Conservation (phyloP, 2,113 vertebrate genomes). For the Antechinus flavipes region DNA sequence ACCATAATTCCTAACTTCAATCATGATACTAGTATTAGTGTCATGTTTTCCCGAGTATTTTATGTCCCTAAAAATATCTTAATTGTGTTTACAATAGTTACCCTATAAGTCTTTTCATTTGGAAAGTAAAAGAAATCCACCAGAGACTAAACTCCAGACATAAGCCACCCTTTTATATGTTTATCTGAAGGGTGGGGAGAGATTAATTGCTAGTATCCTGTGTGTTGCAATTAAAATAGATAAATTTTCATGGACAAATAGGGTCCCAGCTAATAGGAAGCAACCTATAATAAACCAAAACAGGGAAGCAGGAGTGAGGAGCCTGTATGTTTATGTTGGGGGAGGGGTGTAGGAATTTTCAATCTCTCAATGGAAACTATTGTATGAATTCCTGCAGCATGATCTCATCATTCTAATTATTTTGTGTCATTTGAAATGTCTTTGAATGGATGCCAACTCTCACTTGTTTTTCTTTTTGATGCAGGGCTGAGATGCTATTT, state of each 20-base stretch:
- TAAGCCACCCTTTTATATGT: slow-evolving; percentile 16
- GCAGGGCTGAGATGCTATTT: slow-evolving; percentile 34
- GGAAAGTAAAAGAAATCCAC: slow-evolving; percentile 45
- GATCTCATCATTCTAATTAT: slow-evolving; percentile 56
- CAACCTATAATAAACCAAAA: slow-evolving; percentile 65
- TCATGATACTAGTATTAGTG: slow-evolving; percentile 71
- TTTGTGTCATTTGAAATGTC: slow-evolving; percentile 60
- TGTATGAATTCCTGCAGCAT: slow-evolving; percentile 41
- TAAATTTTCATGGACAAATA: slow-evolving; percentile 69
- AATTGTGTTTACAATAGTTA: slow-evolving; percentile 68
- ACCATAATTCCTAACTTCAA: slow-evolving; percentile 74
- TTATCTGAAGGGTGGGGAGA: slow-evolving; percentile 47
- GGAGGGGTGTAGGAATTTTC: slow-evolving; percentile 20
- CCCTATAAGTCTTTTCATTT: slow-evolving; percentile 61
- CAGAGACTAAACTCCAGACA: slow-evolving; percentile 22
- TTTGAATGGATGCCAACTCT: slow-evolving; percentile 47
- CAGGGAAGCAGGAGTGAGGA: slow-evolving; percentile 37
- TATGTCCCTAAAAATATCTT: slow-evolving; percentile 73
- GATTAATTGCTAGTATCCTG: slow-evolving; percentile 27
- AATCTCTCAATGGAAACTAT: slow-evolving; percentile 24
- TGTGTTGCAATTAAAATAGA: slow-evolving; percentile 71
- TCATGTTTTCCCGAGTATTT: slow-evolving; percentile 66
- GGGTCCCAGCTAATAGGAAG: slow-evolving; percentile 63
- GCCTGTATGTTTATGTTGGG: background rate
- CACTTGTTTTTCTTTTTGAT: slow-evolving; percentile 48